Conservation (phyloP, 2,888 invertebrate genomes). For the Euphydryas editha region DNA sequence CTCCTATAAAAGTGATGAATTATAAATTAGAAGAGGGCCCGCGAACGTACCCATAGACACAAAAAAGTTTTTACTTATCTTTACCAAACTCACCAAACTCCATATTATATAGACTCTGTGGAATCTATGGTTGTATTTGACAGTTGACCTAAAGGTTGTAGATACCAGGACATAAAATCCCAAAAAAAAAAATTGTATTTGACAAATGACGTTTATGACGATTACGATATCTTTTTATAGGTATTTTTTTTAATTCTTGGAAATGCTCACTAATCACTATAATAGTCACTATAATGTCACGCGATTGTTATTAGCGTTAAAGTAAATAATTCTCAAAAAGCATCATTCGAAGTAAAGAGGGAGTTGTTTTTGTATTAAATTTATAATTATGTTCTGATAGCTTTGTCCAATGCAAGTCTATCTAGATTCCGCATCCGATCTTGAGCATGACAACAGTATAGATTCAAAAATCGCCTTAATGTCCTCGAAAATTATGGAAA, state of each 20-base stretch:
- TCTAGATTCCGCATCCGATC: constrained; percentile 27
- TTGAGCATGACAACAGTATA: constrained; percentile 51
- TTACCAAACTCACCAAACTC: too few relatives aligned
- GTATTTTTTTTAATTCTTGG: constrained; percentile 39
- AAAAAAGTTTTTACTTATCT: too few relatives aligned
- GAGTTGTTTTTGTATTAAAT: constrained; percentile 5
- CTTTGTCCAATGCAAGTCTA: constrained; percentile 37
- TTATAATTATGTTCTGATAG: constrained; percentile 31
- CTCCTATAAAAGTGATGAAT: too few relatives aligned
- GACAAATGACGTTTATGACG: constrained; percentile 26
- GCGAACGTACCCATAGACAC: too few relatives aligned
- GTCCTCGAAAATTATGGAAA: constrained; percentile 71
- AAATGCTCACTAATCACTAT: constrained; percentile 38
- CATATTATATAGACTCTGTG: too few relatives aligned
- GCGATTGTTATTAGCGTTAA: constrained; percentile 25
- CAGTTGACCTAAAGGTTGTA: too few relatives aligned
- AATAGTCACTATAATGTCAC: constrained; percentile 40
- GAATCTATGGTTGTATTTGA: too few relatives aligned
- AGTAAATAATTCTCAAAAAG: not conserved
- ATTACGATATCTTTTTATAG: not conserved
- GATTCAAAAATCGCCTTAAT: constrained; percentile 52
- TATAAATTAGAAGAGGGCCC: too few relatives aligned
- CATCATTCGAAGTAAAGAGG: constrained; percentile 11
- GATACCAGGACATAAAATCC: too few relatives aligned
- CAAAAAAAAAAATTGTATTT: too few relatives aligned